Base-by-base conservation (phyloP, 2,888 invertebrate genomes). In the Macroteleia sp. region DNA sequence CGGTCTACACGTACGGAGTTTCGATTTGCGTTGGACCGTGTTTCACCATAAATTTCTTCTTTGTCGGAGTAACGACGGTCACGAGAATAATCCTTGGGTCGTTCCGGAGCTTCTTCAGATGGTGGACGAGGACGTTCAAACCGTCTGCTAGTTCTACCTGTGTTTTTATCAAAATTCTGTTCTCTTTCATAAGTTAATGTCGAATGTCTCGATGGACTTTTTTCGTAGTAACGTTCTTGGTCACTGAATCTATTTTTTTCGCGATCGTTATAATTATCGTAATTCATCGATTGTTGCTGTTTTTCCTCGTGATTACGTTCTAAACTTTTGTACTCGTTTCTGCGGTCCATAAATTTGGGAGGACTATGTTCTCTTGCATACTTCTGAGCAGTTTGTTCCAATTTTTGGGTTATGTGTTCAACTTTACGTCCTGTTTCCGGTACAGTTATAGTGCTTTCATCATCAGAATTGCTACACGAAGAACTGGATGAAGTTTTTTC, bases 311-410 rank as follows among this genome's bases (percentile, higher is more conserved):
- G 75, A 2, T 76, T 52, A 12, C 81, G 41, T 30, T 89, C 87
- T n/a, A 81, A 66, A 48, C 70, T 84, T 25, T 85, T 88, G 2
- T 79, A 79, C 10, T 79, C 82, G 1, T 79, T 70, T 30, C 89
- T 82, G 2, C 89, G 81, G n/a, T 91, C 90, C 0, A 87, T 82
- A 66, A 89, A 90, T 56, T 91, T 91, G 3, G 91, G 89, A 0
- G 91, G 91, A 39, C 91, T 91, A 50, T 90, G 88, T 52, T 91
- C 91, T 2, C 90, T 81, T 0, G 91, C 91, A 57, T 91, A 91
- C 54, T 90, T 91, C 61, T 91, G 91, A 0, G 91, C 91, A 0
- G 91, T 91, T 67, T 91, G 91, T 64, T 91, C 91, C 5, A 91
- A 80, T 61, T 91, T 91, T 76, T 91, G 91, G 0, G 91, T 87